Percentiles rank a stretch among this genome's conserved stretches.
Evolutionary conservation across 2,888 invertebrate genomes (phyloP).

Genomic region (Meiosimyza decipiens): DNA sequence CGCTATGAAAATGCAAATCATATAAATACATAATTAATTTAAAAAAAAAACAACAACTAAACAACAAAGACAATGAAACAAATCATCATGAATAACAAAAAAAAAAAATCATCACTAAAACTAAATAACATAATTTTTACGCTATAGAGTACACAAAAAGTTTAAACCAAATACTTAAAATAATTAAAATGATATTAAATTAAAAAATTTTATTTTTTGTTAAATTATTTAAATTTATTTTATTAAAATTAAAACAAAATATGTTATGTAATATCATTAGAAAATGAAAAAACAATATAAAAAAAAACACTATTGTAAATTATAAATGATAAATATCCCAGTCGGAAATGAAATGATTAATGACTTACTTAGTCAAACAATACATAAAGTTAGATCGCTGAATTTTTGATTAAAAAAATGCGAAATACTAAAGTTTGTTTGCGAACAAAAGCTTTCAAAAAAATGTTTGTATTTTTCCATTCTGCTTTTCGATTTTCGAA

Average conservation of each 20-base stretch:
- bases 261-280: background rate
- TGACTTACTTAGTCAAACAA: no score
- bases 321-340: background rate
- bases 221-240: background rate
- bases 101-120: background rate
- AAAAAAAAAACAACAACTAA: background rate
- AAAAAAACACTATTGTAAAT: slow-evolving; percentile 3
- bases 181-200: slow-evolving; percentile 53
- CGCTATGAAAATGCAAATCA: background rate
- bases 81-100: background rate
- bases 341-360: no score
- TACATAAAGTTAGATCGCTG: no score
- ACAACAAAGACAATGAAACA: background rate
- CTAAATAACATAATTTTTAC: background rate
- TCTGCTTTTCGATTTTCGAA: no score
- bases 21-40: background rate
- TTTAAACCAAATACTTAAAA: slow-evolving; percentile 33
- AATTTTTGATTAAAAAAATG: no score
- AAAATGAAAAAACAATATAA: no score
- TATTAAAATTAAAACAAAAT: background rate
- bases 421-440: no score
- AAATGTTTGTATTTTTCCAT: no score
- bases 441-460: no score
- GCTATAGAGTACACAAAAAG: slow-evolving; percentile 11
- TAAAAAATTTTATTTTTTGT: background rate